Base-by-base conservation (phyloP, 2,113 vertebrate genomes). In the Pteropus alecto region DNA sequence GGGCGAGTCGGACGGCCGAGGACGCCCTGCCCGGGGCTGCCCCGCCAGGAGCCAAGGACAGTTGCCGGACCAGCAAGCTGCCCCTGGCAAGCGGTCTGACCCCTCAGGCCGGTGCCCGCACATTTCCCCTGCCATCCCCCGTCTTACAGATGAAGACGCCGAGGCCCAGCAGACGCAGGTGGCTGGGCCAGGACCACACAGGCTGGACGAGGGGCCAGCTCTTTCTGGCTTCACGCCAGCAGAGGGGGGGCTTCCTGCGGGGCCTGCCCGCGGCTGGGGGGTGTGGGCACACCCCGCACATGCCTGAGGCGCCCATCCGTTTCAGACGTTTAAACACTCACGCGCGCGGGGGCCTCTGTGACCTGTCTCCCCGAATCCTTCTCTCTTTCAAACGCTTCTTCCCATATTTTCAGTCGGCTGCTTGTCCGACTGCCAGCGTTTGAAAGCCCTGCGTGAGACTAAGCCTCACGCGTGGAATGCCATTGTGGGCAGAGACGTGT, bases 291-390 rank as follows among this genome's bases (percentile, higher is more conserved):
- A 4, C 18, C 18, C 14, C 48, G n/a, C 14, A 11, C 30, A 2
- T 6, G 58, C n/a, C 26, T 6, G 2, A 2, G 0, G 7, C 5
- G 0, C 63, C 7, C 26, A 0, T 43, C 26, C 6, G 0, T 26
- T 22, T 22, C 14, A 4, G 74, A 46, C 7, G 2, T 61, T 48
- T 15, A 8, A 13, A 51, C 48, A 51, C 48, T 14, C 6, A 60
- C 51, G 38, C 61, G 18, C 7, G 8, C n/a, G 68, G 8, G 5
- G 24, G 35, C 11, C 13, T 8, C 82, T 0, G 0, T 2, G 9
- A 70, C 16, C n/a, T 43, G n/a, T 33, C 51, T 10, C 13, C 71
- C 79, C 3, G 6, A 10, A 4, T 16, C 9, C 43, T 78, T 60
- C 43, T 43, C 24, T 51, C 24, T 83, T 56, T 35, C 28, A 41